A percentile compares a stretch with the other conserved stretches of the same genome.
These are phyloP conservation scores for Flabesymbios commensalis DNA, from an alignment of 2,888 invertebrate species.

Conservation along the genomic window DNA sequence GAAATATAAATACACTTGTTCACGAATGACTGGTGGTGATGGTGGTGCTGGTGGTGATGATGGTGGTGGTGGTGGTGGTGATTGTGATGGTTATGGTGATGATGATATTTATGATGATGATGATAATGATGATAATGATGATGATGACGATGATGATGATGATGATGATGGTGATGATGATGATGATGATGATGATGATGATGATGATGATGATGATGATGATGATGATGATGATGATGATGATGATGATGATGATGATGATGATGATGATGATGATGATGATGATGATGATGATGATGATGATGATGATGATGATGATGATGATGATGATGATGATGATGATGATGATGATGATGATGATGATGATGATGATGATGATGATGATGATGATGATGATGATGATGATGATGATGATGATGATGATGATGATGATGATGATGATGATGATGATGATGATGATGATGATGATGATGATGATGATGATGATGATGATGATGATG, in stretches of 20 bases:
- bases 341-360: conserved; percentile 25
- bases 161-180: background rate
- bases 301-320: conserved; percentile 32
- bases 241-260: conserved; percentile 26
- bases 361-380: conserved; percentile 26
- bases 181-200: background rate
- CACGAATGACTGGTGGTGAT: background rate
- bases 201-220: background rate
- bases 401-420: conserved; percentile 6
- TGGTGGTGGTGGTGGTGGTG: too few species aligned
- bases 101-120: too few species aligned
- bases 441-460: conserved; percentile 28
- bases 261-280: conserved; percentile 23
- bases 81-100: too few species aligned
- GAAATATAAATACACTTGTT: too few species aligned
- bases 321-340: conserved; percentile 32
- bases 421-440: conserved; percentile 23
- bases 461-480: conserved; percentile 25
- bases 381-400: conserved; percentile 20
- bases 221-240: background rate
- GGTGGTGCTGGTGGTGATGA: background rate
- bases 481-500: conserved; percentile 7
- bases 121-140: background rate
- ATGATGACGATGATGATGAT: background rate
- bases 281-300: conserved; percentile 26